Base-by-base conservation (phyloP, 2,888 invertebrate species). In the Helleia helle region DNA sequence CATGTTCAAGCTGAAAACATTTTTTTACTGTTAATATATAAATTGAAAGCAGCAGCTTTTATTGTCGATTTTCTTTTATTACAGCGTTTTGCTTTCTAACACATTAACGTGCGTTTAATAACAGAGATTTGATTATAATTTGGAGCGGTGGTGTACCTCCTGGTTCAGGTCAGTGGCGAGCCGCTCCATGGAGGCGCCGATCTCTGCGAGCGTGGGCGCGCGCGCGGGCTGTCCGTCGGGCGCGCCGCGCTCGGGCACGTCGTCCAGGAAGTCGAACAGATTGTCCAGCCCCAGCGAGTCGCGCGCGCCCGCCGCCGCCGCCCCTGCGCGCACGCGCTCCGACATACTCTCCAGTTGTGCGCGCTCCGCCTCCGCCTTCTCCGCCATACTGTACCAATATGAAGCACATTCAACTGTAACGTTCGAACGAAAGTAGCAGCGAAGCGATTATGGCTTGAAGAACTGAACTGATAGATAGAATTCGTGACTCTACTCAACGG, bases 231-330 rank as follows among this genome's bases (percentile, higher is more conserved):
- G 79, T 8, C 84, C 81, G 41, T 85, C 85, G 1, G 83, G 80
- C 12, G 85, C 83, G n/a, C 81, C 81, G 0, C 80, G 57, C 43
- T 75, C 65, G 22, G 80, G 86, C 26, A 93, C 91, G 55, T 95
- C 95, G 0, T 94, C 93, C 13, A 96, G 84, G 76, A 96, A 96
- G 43, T 94, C 94, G 76, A 96, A 96, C 56, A 96, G 79, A 71
- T 95, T 95, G 71, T 96, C 96, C 57, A 96, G 76, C 66, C 95
- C 95, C 0, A 95, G 93, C 0, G 93, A 91, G 59, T 93, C 93
- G 90, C 73, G n/a, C 87, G 68, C 6, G 72, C 67, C 45, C 70
- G 62, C 38, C 67, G 71, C 13, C 69, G 68, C 0, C 80, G 56
- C 0, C 73, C 80, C 0, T 93, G 91, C 59, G 93, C 93, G 90